Evolutionary conservation across 2,113 vertebrate genomes (phyloP).

Genomic region (Colossoma macropomum): DNA sequence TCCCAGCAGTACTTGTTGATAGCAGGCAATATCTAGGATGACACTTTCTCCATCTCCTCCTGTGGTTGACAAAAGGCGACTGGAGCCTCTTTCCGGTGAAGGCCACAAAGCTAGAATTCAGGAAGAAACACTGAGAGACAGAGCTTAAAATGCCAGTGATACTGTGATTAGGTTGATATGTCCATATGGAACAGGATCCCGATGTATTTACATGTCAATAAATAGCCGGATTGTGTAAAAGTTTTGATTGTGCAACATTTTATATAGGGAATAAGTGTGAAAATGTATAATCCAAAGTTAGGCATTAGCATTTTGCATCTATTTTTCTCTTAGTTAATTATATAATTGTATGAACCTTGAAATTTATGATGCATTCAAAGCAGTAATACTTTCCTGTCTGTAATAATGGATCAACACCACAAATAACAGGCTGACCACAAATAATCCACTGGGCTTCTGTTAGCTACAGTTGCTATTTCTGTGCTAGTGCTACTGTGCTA

Average conservation of each 20-base stretch:
- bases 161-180: neutral
- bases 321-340: neutral
- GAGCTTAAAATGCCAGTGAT: neutral
- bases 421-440: too few relatives aligned
- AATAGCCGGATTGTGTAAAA: too few relatives aligned
- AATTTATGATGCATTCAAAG: too few relatives aligned
- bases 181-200: neutral
- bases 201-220: neutral
- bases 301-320: too few relatives aligned
- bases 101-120: neutral
- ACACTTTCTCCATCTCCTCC: conserved; percentile 29
- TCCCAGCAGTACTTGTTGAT: conserved; percentile 44
- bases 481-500: too few relatives aligned
- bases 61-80: conserved; percentile 14
- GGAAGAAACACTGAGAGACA: neutral
- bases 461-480: neutral
- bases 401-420: too few relatives aligned
- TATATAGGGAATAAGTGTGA: too few relatives aligned
- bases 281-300: too few relatives aligned
- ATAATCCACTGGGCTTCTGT: too few relatives aligned
- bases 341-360: too few relatives aligned
- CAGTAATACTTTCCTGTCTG: too few relatives aligned
- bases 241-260: neutral
- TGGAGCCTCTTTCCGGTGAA: conserved; percentile 12
- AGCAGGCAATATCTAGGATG: conserved; percentile 39